Evolutionary conservation across 2,888 invertebrate genomes (phyloP), one percentile per base, ranked within the genome.

Genomic region (Stenotaenia linearis): DNA sequence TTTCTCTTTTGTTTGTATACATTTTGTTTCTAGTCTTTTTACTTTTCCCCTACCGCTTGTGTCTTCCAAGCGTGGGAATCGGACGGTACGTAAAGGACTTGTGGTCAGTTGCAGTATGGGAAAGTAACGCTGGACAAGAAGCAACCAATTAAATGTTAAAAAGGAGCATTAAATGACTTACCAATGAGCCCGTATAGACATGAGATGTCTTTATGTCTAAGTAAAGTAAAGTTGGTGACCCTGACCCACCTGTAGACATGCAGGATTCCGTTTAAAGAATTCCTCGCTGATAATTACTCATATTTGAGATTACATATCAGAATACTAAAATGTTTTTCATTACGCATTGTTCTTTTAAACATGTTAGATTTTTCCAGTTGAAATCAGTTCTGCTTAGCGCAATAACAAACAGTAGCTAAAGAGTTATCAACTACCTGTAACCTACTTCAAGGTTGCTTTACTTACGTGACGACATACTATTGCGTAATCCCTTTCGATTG

Each of bases 341-440:
- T 1, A 23, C 10, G 18, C 56, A 56, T 23, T 56, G 18, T 23
- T 56, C 18, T 56, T 56, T 1, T 1, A 0, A 56, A 23, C 21
- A 18, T 56, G 56, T 2, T 21, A 56, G 56, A 18, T 56, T 23
- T 56, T 23, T 23, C 56, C 56, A 56, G 56, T 56, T 56, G 18
- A 6, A 18, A 6, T 56, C 21, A 21, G 56, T 21, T 50, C 18
- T 56, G 1, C 9, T 56, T 56, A 56, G 18, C 18, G 23, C 18
- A 21, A 10, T 56, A 23, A 5, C 18, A 56, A 56, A 56, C 56
- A 56, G 56, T 56, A 56, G 56, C 56, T 56, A 56, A 56, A 23
- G 56, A 56, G 56, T 56, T 56, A 56, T 56, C 56, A 56, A 56
- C 56, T 56, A 56, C 56, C 56, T 56, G 56, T 21, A 56, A 56